Evolutionary conservation across 2,797 vertebrate species (phyloP), one percentile per base, ranked within the genome.

Genomic region (Callimico goeldii): DNA sequence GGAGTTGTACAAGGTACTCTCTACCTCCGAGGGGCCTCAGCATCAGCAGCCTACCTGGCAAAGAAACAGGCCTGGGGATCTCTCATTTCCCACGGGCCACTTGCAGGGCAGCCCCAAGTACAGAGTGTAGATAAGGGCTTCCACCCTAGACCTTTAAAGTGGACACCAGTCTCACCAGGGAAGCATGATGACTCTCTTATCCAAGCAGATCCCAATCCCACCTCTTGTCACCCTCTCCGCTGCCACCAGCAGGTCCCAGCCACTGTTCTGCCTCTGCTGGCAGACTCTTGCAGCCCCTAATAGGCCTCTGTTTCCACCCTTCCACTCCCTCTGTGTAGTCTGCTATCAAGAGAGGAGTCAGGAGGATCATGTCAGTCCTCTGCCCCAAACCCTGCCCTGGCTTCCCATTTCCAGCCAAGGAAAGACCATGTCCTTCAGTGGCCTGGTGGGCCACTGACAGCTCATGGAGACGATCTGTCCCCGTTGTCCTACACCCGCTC

Each of bases 1-100:
- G 72, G 86, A 14, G 52, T 58, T 15, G 4, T 0, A 15, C 64
- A 33, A 33, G 96, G 90, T 81, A 26, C 89, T 97, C 97, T 96
- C 97, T 57, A 17, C 6, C 52, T 64, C 77, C 15, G 52, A 43
- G 46, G 28, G 50, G n/a, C 55, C 64, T 48, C 33, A 3, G 79
- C 43, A 26, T 91, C 94, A 22, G 58, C 22, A 50, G 90, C 67
- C 79, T 58, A 79, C 50, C 79, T 93, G 81, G 70, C 41, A 81
- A 81, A 96, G 76, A 41, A 10, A 88, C 33, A 39, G 70, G 11
- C 36, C 26, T 28, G 50, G 73, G 73, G 39, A 80, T 88, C 36
- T 43, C 77, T 92, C 82, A 2, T 10, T 22, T 52, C 36, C 33
- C 11, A 7, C 1, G 4, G 41, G 39, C 28, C 67, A 26, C 48